Percentiles rank a stretch among this genome's conserved stretches.
phyloP scores from a whole-genome alignment of 2,797 vertebrate species.

The Remorina albescens region DNA sequence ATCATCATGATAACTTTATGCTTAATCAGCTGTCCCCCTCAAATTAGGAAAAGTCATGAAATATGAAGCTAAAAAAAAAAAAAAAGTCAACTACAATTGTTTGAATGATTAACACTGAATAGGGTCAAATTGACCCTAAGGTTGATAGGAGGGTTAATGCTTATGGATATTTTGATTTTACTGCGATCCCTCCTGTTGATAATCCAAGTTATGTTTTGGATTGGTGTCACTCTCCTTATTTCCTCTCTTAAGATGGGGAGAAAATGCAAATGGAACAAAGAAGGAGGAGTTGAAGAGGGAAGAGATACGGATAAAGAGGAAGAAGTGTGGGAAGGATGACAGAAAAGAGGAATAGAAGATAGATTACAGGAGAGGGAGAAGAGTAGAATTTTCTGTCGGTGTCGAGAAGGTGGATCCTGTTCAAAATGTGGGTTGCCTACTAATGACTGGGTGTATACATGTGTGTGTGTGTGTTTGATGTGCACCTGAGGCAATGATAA shows the following conservation, averaged over 20 bases:
- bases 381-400: constrained; percentile 39
- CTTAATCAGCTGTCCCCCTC: too few relatives aligned
- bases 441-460: constrained; percentile 49
- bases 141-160: too few relatives aligned
- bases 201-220: neutral
- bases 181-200: neutral
- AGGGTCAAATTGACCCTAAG: too few relatives aligned
- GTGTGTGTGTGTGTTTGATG: constrained; percentile 45
- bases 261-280: neutral
- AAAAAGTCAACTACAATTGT: too few relatives aligned
- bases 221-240: constrained; percentile 1
- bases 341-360: constrained; percentile 37
- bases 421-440: constrained; percentile 63
- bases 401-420: constrained; percentile 57
- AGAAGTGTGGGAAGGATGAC: neutral
- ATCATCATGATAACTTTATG: too few relatives aligned
- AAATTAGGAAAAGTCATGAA: too few relatives aligned
- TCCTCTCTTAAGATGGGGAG: neutral
- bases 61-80: too few relatives aligned
- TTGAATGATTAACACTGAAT: too few relatives aligned
- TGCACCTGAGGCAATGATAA: constrained; percentile 61
- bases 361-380: constrained; percentile 39
- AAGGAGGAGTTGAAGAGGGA: neutral
- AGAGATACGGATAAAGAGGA: neutral
- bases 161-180: neutral